These are phyloP conservation scores for Pollenia labialis DNA, from an alignment of 2,888 invertebrate genomes.

Conservation along the genomic window DNA sequence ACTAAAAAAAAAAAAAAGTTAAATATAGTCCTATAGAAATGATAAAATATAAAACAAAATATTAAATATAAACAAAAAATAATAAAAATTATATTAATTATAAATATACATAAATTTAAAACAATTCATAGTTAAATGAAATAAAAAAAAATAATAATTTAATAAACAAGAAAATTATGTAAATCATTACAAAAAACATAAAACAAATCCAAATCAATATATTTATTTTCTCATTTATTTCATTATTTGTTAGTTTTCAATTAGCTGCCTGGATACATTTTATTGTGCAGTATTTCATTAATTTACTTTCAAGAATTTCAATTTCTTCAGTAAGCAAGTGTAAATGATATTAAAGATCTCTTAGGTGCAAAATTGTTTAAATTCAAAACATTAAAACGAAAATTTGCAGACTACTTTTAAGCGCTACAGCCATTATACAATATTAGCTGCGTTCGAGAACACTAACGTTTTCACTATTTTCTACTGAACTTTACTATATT, in stretches of 20 bases:
- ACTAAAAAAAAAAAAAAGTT: constrained; percentile 29
- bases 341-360: no score
- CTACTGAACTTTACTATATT: no score
- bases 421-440: no score
- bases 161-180: constrained; percentile 66
- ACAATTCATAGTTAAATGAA: constrained; percentile 70
- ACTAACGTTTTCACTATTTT: no score
- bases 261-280: constrained; percentile 11
- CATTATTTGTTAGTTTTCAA: constrained; percentile 8
- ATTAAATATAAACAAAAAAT: constrained; percentile 52
- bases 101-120: constrained; percentile 71
- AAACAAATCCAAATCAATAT: constrained; percentile 6
- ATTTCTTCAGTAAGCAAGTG: no score
- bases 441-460: no score
- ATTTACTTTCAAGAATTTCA: neutral
- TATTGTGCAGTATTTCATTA: neutral
- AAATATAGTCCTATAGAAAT: constrained; percentile 69
- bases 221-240: constrained; percentile 42
- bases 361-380: no score
- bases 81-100: constrained; percentile 28
- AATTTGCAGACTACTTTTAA: no score
- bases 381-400: no score
- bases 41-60: constrained; percentile 42
- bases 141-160: constrained; percentile 68
- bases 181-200: constrained; percentile 60